Base-by-base conservation (phyloP, 2,888 invertebrate genomes). In the Belgica antarctica region DNA sequence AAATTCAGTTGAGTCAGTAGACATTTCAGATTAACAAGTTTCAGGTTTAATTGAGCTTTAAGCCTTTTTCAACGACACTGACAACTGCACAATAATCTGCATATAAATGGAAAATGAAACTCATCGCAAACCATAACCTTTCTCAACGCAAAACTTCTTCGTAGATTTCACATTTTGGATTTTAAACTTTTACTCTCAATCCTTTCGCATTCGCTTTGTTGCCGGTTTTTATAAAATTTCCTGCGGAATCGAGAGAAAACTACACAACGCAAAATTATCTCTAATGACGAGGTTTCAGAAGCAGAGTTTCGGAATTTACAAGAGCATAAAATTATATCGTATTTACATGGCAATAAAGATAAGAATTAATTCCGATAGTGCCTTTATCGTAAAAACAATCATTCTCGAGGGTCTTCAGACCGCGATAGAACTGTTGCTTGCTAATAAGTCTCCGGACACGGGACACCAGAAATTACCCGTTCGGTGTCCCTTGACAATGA, bases 131-230 rank as follows among this genome's bases (percentile, higher is more conserved):
- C 31, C 52, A 28, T 63, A 28, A 68, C 68, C 68, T 68, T 34
- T 12, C 68, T 19, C 57, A 68, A 68, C 46, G 47, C 31, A 52
- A 68, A 57, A 68, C 57, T 47, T 68, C 34, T n/a, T 28, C 19
- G 10, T 62, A 19, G 4, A 59, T 27, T 59, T 24, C 2, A 19
- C 22, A 59, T 46, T 7, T 46, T 46, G 4, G n/a, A 27, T 12
- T 59, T 59, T 59, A 19, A 12, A 4, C 22, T 52, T 8, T 52
- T 52, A 22, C 22, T 22, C 27, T 59, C 59, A 27, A n/a, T 59
- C 59, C 2, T n/a, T n/a, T n/a, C n/a, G n/a, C n/a, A n/a, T n/a
- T n/a, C n/a, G n/a, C n/a, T n/a, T n/a, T n/a, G n/a, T n/a, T n/a
- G n/a, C n/a, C n/a, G n/a, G n/a, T n/a, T n/a, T n/a, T n/a, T n/a